These are phyloP conservation scores for Xenentodon cancila DNA, from an alignment of 2,797 vertebrate genomes.

Conservation along the genomic window DNA sequence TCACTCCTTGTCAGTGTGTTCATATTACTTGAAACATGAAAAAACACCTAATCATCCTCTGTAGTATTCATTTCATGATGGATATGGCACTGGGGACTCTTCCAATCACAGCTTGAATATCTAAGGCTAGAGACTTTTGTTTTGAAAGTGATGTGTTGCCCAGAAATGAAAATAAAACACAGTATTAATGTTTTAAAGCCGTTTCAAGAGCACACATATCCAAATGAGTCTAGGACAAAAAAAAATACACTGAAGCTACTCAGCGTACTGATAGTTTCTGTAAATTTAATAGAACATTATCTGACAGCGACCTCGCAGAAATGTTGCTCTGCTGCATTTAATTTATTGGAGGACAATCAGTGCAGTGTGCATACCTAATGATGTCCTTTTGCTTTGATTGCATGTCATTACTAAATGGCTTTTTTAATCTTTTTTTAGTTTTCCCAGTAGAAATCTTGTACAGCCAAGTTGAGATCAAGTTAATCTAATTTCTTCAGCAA, in stretches of 20 bases:
- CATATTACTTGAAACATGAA: background rate
- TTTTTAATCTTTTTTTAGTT: background rate
- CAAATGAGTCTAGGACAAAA: background rate
- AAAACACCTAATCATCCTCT: constrained; percentile 11
- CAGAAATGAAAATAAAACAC: no score
- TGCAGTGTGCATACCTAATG: background rate
- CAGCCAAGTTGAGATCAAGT: background rate
- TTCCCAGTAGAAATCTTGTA: no score
- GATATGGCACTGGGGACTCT: background rate
- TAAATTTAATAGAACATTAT: background rate
- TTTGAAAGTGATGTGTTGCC: no score
- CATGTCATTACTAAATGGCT: background rate
- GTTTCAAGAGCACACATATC: background rate
- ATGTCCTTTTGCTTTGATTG: background rate
- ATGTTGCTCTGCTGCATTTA: constrained; percentile 6
- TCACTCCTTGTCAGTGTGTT: constrained; percentile 11
- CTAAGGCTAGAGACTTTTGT: no score
- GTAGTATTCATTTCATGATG: background rate
- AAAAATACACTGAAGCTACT: background rate
- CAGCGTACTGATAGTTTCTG: background rate
- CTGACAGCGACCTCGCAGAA: background rate
- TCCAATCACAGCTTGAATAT: no score
- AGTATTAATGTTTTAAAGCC: no score
- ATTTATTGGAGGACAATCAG: background rate
- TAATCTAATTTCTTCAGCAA: background rate